Conservation (phyloP, 2,888 invertebrate species). For the Pollenia labialis region DNA sequence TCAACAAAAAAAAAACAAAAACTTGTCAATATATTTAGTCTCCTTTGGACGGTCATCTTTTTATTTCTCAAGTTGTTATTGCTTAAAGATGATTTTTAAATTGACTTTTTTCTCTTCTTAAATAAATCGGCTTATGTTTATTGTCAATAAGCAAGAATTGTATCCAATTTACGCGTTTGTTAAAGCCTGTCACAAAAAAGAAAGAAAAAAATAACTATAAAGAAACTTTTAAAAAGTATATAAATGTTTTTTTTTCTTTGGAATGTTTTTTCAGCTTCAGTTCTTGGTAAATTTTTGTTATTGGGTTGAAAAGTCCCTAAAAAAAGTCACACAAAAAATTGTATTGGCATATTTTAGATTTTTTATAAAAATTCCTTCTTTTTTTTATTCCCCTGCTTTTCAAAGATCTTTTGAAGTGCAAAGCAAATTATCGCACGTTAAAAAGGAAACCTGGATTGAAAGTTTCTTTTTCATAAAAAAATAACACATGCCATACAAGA, state of each 20-base stretch:
- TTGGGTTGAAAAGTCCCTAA: constrained; percentile 57
- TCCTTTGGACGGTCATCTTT: constrained; percentile 12
- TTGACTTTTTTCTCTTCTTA: constrained; percentile 22
- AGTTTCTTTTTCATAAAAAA: constrained; percentile 56
- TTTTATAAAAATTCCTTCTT: constrained; percentile 40
- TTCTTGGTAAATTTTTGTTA: constrained; percentile 68
- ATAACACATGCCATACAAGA: constrained; percentile 74
- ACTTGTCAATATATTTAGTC: constrained; percentile 54
- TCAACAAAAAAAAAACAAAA: no score
- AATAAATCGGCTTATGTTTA: constrained; percentile 72
- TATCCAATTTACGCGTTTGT: constrained; percentile 72
- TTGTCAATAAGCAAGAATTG: constrained; percentile 72
- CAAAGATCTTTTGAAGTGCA: constrained; percentile 62
- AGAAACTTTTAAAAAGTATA: constrained; percentile 11
- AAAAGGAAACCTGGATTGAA: constrained; percentile 65
- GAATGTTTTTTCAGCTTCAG: constrained; percentile 14
- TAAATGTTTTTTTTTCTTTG: not conserved
- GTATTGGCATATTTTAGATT: constrained; percentile 69
- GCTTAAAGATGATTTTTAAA: constrained; percentile 46
- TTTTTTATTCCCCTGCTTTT: constrained; percentile 15
- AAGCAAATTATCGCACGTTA: constrained; percentile 72
- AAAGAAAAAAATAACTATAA: constrained; percentile 47
- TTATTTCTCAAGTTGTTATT: not conserved
- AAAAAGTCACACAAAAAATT: constrained; percentile 39
- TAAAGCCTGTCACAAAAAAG: constrained; percentile 67